Evolutionary conservation across 1,140 invertebrate species (phyloP).

Genomic region (Drepana arcuata): DNA sequence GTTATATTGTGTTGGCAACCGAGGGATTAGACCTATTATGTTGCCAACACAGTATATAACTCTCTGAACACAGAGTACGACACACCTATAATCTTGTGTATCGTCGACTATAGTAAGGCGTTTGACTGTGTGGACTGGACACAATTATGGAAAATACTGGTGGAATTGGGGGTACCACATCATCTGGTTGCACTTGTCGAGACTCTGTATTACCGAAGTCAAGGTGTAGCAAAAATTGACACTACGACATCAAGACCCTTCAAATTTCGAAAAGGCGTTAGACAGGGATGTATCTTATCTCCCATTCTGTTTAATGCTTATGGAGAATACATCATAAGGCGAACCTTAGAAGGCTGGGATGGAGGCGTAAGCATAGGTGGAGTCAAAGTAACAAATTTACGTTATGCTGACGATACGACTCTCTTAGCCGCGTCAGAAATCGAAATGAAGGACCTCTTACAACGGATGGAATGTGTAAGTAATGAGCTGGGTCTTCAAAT

Average conservation of each 20-base stretch:
- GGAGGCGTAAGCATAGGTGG: conserved; percentile 5
- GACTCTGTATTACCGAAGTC: conserved; percentile 2
- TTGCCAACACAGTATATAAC: no score
- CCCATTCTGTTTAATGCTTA: conserved; percentile 15
- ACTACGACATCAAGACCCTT: conserved; percentile 3
- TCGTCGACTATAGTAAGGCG: conserved; percentile 12
- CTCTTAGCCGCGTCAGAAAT: not conserved
- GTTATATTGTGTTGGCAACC: no score
- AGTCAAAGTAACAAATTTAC: conserved; percentile 5
- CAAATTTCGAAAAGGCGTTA: conserved; percentile 8
- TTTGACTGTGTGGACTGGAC: conserved; percentile 14
- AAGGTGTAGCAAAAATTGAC: conserved; percentile 3
- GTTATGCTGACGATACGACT: conserved; percentile 10
- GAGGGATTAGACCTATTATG: no score
- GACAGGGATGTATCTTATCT: conserved; percentile 13
- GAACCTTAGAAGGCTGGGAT: conserved; percentile 7
- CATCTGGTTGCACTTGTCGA: conserved; percentile 5
- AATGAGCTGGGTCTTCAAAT: not conserved
- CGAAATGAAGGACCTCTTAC: not conserved
- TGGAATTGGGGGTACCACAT: conserved; percentile 8
- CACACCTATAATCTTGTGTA: no score
- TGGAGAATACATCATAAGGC: conserved; percentile 12
- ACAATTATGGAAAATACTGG: conserved; percentile 5
- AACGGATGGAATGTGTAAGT: not conserved
- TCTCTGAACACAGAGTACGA: no score